phyloP scores from a whole-genome alignment of 2,888 invertebrate genomes.

The Fragum whitleyi region DNA sequence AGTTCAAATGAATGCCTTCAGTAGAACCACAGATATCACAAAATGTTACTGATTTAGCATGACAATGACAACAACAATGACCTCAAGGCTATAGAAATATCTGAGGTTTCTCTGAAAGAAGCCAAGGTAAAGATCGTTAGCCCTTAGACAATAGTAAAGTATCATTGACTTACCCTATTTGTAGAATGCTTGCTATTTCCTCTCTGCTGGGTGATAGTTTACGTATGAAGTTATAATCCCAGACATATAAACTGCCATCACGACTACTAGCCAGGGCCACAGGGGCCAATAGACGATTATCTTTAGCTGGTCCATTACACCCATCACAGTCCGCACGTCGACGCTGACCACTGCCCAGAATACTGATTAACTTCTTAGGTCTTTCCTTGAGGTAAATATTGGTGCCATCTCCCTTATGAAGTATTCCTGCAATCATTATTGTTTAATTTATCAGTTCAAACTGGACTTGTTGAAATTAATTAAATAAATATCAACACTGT shows the following conservation, averaged over 20 bases:
- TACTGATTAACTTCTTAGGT: constrained; percentile 94
- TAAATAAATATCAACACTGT: too few species aligned
- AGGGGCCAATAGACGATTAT: constrained; percentile 92
- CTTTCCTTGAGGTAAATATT: constrained; percentile 95
- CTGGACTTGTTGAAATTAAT: too few species aligned
- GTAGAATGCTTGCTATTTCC: constrained; percentile 88
- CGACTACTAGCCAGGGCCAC: constrained; percentile 97
- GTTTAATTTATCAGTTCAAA: neutral
- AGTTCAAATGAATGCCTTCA: too few species aligned
- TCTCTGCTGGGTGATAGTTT: constrained; percentile 82
- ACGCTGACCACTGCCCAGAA: constrained; percentile 86
- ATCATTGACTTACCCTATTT: constrained; percentile 76
- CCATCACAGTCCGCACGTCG: constrained; percentile 92
- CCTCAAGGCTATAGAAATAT: too few species aligned
- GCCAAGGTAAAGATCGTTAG: too few species aligned
- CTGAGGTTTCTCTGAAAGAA: too few species aligned
- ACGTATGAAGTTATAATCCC: constrained; percentile 94
- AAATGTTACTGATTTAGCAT: too few species aligned
- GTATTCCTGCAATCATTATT: constrained; percentile 87
- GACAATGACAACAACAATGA: too few species aligned
- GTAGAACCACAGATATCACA: too few species aligned
- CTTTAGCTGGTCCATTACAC: constrained; percentile 89
- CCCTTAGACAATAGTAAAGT: too few species aligned
- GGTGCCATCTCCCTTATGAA: constrained; percentile 99
- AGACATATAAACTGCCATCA: constrained; percentile 98